phyloP scores from a whole-genome alignment of 2,888 invertebrate species.

The Antheraea assamensis region DNA sequence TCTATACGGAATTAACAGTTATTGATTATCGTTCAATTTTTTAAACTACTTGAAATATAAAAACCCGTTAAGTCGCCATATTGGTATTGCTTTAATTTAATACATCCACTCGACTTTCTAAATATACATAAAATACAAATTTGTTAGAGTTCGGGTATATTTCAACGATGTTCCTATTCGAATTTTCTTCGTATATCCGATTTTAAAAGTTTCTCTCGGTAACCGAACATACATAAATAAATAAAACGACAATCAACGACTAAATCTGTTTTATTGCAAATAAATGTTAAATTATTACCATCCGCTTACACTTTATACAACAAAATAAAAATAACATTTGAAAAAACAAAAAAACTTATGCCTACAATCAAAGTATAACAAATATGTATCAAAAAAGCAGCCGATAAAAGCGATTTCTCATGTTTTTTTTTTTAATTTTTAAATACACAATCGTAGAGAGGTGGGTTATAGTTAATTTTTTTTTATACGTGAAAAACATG shows the following conservation, averaged over 20 bases:
- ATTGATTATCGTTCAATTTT: too few species aligned
- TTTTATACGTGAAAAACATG: constrained; percentile 9
- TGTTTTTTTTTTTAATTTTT: neutral
- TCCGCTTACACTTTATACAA: constrained; percentile 23
- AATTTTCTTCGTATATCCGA: too few species aligned
- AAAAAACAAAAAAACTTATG: constrained; percentile 32
- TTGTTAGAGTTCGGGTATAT: too few species aligned
- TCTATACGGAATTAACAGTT: too few species aligned
- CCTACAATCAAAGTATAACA: constrained; percentile 40
- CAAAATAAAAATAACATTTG: constrained; percentile 33
- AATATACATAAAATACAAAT: too few species aligned
- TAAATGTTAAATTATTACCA: constrained; percentile 14
- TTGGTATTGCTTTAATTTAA: too few species aligned
- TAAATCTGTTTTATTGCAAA: constrained; percentile 18
- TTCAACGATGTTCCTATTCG: too few species aligned
- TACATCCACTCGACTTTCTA: too few species aligned
- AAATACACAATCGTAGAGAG: neutral
- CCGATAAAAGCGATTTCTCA: constrained; percentile 31
- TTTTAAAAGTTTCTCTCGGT: too few species aligned
- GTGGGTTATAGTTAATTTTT: neutral
- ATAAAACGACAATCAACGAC: constrained; percentile 6
- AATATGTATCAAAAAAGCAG: constrained; percentile 25
- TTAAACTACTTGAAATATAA: too few species aligned
- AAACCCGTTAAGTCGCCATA: too few species aligned
- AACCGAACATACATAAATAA: neutral